These are phyloP conservation scores for Ramphastos sulfuratus DNA, from an alignment of 2,113 vertebrate species.

Conservation along the genomic window DNA sequence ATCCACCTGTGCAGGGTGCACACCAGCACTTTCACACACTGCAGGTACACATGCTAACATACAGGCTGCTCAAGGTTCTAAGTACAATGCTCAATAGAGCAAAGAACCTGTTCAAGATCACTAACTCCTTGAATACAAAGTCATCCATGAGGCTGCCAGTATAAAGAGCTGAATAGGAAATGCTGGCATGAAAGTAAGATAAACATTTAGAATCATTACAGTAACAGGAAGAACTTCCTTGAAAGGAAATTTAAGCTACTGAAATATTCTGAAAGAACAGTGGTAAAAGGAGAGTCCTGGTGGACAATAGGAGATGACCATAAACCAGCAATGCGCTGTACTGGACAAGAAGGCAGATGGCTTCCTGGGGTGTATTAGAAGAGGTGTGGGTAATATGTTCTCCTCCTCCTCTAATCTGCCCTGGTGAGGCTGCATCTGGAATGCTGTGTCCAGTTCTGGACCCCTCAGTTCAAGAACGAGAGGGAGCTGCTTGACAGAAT, in stretches of 20 bases:
- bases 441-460: too few species aligned
- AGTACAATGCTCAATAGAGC: neutral
- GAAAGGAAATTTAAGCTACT: neutral
- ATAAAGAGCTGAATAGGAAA: conserved; percentile 16
- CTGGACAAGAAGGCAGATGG: too few species aligned
- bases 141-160: neutral
- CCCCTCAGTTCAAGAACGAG: too few species aligned
- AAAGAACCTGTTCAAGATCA: neutral
- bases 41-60: accelerated
- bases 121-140: neutral
- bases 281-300: neutral
- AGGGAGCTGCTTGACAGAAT: too few species aligned
- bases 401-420: too few species aligned
- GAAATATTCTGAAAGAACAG: neutral
- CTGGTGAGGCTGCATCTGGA: too few species aligned
- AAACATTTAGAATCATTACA: conserved; percentile 8
- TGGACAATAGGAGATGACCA: too few species aligned
- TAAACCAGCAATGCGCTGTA: too few species aligned
- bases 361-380: too few species aligned
- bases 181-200: neutral
- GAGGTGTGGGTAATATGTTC: too few species aligned
- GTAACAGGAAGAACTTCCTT: neutral
- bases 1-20: accelerated
- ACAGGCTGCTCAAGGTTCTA: accelerated
- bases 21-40: neutral